Evolutionary conservation across 2,888 invertebrate species (phyloP).

Genomic region (Drosophila putrida): DNA sequence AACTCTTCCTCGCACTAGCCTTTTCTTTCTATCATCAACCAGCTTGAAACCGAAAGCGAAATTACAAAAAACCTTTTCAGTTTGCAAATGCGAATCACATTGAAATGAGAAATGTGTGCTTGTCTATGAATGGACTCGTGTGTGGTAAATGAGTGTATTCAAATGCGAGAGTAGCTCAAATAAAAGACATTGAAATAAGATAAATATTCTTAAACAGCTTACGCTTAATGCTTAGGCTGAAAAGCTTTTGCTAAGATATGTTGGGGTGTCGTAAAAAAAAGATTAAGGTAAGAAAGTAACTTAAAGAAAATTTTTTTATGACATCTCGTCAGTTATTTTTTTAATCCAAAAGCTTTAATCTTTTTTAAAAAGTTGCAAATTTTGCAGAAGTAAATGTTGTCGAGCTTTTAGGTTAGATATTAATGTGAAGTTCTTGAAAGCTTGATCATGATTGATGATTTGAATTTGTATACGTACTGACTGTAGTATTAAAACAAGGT

Average conservation of each 20-base stretch:
- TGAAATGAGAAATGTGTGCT: conserved; percentile 40
- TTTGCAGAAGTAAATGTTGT: too few relatives aligned
- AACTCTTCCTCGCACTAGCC: conserved; percentile 14
- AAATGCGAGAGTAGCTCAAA: conserved; percentile 40
- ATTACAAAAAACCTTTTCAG: conserved; percentile 50
- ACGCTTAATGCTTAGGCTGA: background rate
- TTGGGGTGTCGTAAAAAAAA: too few relatives aligned
- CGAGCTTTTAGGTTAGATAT: too few relatives aligned
- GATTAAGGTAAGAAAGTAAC: too few relatives aligned
- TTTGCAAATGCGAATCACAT: conserved; percentile 43
- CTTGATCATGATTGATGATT: too few relatives aligned
- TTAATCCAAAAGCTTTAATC: background rate
- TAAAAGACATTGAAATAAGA: background rate
- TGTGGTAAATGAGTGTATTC: conserved; percentile 26
- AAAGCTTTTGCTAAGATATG: background rate
- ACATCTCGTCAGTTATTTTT: too few relatives aligned
- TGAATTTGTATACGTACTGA: too few relatives aligned
- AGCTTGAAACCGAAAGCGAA: conserved; percentile 29
- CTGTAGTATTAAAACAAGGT: too few relatives aligned
- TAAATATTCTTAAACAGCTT: background rate
- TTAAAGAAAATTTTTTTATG: too few relatives aligned
- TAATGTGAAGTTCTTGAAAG: background rate
- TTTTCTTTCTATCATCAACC: background rate
- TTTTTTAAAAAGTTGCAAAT: background rate
- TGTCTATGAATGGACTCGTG: conserved; percentile 5